Evolutionary conservation across 2,113 vertebrate genomes (phyloP).

Genomic region (Tapirus terrestris): DNA sequence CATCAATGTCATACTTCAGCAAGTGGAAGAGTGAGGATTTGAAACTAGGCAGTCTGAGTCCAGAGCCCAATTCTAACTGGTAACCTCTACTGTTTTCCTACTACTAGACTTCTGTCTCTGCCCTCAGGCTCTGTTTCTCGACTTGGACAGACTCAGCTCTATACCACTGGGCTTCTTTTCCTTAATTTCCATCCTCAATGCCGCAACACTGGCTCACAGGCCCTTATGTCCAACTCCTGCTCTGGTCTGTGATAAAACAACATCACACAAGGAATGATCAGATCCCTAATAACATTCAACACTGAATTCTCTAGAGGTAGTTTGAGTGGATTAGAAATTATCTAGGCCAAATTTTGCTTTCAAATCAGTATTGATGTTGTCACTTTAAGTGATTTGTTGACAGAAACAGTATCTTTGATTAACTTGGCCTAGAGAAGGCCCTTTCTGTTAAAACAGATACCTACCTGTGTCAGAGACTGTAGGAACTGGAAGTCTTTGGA

Average conservation of each 20-base stretch:
- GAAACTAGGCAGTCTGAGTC: background rate
- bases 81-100: background rate
- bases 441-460: constrained; percentile 32
- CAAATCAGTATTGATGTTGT: constrained; percentile 62
- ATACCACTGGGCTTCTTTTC: background rate
- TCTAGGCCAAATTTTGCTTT: constrained; percentile 55
- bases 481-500: background rate
- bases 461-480: background rate
- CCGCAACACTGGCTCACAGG: background rate
- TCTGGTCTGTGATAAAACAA: constrained; percentile 32
- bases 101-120: background rate
- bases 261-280: background rate
- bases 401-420: constrained; percentile 54
- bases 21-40: constrained; percentile 21
- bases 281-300: constrained; percentile 15
- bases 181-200: background rate
- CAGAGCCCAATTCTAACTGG: background rate
- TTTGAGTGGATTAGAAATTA: constrained; percentile 64
- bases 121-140: background rate
- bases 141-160: background rate
- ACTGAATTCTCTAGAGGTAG: constrained; percentile 6
- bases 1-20: background rate
- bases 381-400: constrained; percentile 59
- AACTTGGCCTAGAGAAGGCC: background rate
- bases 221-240: background rate